phyloP scores from a whole-genome alignment of 2,113 vertebrate genomes.

The Eolophus roseicapilla region DNA sequence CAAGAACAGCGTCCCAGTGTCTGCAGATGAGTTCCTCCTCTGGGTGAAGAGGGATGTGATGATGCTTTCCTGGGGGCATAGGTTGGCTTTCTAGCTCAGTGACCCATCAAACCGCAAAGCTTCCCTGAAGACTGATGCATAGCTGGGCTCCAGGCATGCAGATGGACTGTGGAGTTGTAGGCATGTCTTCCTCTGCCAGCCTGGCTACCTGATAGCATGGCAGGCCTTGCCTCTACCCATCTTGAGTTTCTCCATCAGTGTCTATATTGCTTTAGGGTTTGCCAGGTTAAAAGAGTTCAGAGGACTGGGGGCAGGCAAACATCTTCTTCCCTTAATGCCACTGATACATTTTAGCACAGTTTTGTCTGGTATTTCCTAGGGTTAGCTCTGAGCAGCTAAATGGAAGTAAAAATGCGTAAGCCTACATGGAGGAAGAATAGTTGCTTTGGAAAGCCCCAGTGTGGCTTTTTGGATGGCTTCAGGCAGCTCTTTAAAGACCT shows the following conservation, averaged over 20 bases:
- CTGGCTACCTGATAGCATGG: background rate
- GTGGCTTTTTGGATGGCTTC: background rate
- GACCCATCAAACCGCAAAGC: background rate
- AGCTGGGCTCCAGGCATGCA: background rate
- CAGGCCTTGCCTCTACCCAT: background rate
- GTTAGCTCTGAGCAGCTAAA: background rate
- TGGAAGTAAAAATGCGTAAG: background rate
- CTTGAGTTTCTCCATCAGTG: background rate
- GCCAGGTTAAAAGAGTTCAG: background rate
- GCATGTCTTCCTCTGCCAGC: background rate
- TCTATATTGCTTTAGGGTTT: background rate
- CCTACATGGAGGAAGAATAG: background rate
- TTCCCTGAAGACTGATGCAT: background rate
- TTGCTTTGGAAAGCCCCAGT: background rate
- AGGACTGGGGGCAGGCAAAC: background rate
- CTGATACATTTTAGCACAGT: background rate
- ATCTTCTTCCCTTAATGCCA: background rate
- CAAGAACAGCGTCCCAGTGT: background rate
- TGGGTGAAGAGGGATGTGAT: background rate
- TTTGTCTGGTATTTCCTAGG: background rate
- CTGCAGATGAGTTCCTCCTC: rapidly evolving
- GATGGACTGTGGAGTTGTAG: background rate
- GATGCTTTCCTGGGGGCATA: background rate
- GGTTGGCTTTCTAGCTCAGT: background rate
- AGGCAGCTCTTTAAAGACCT: background rate